Evolutionary conservation across 2,797 vertebrate species (phyloP).

Genomic region (Pampus argenteus): DNA sequence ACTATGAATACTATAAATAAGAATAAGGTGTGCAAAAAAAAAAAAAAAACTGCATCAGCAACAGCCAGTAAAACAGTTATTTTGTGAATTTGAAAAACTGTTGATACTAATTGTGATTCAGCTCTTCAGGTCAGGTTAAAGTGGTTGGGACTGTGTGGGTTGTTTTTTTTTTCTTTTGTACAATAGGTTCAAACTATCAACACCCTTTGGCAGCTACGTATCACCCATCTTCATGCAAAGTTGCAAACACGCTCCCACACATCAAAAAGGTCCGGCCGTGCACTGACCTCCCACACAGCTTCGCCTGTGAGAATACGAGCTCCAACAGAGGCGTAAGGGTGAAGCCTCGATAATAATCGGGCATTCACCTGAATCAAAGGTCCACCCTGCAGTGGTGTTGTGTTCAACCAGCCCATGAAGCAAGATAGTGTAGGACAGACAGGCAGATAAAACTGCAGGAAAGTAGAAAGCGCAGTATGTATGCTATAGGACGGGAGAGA

Average conservation of each 20-base stretch:
- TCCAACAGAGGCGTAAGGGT: neutral
- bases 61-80: neutral
- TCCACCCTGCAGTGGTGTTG: conserved; percentile 16
- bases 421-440: conserved; percentile 37
- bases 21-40: conserved; percentile 14
- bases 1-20: conserved; percentile 64
- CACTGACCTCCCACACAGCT: conserved; percentile 37
- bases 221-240: conserved; percentile 22
- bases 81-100: no score
- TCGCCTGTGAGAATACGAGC: neutral
- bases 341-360: conserved; percentile 39
- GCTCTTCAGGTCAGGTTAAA: conserved; percentile 10
- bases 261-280: neutral
- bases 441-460: conserved; percentile 50
- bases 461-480: neutral
- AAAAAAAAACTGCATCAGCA: neutral
- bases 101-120: neutral
- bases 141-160: neutral
- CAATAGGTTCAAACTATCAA: conserved; percentile 14
- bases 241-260: neutral
- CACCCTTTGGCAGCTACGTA: conserved; percentile 11
- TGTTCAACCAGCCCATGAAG: conserved; percentile 35
- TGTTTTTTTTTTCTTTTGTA: neutral
- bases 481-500: conserved; percentile 7
- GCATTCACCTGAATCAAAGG: conserved; percentile 45